A percentile compares a stretch with the other conserved stretches of the same genome.
phyloP scores from a whole-genome alignment of 2,113 vertebrate species.

The Amphilophus citrinellus region DNA sequence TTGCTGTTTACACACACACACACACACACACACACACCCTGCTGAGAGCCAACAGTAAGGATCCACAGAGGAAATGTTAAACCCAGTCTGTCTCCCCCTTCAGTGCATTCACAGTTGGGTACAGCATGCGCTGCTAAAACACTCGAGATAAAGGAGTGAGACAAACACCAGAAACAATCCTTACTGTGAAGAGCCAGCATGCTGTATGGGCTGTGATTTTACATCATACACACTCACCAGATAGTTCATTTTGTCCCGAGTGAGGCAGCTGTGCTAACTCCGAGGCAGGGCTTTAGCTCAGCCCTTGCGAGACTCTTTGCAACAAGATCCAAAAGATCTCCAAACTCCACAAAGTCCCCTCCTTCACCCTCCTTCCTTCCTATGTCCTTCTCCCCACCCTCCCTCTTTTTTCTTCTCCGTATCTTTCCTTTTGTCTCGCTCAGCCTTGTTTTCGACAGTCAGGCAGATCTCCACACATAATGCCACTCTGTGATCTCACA shows the following conservation, averaged over 20 bases:
- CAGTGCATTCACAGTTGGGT: constrained; percentile 55
- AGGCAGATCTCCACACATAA: constrained; percentile 63
- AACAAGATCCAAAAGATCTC: constrained; percentile 47
- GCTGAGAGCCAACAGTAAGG: constrained; percentile 65
- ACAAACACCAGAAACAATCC: constrained; percentile 1
- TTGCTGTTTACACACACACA: constrained; percentile 1
- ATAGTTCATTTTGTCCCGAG: constrained; percentile 73
- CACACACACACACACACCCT: constrained; percentile 38
- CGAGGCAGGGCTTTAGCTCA: constrained; percentile 54
- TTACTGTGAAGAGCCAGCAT: not conserved
- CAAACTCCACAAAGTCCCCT: constrained; percentile 32
- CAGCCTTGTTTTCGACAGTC: constrained; percentile 54
- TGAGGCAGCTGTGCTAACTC: constrained; percentile 22
- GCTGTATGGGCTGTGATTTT: constrained; percentile 4
- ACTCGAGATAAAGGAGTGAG: not conserved
- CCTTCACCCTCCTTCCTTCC: constrained; percentile 25
- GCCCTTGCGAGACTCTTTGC: constrained; percentile 46
- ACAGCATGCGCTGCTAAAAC: constrained; percentile 54
- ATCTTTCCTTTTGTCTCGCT: constrained; percentile 36
- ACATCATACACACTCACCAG: constrained; percentile 65
- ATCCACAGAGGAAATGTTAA: constrained; percentile 64
- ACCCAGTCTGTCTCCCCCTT: constrained; percentile 41
- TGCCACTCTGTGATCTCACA: constrained; percentile 74
- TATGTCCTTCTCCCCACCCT: constrained; percentile 19
- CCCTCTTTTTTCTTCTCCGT: not conserved